Evolutionary conservation across 2,113 vertebrate species (phyloP).

Genomic region (Petrocephalus microphthalmus): DNA sequence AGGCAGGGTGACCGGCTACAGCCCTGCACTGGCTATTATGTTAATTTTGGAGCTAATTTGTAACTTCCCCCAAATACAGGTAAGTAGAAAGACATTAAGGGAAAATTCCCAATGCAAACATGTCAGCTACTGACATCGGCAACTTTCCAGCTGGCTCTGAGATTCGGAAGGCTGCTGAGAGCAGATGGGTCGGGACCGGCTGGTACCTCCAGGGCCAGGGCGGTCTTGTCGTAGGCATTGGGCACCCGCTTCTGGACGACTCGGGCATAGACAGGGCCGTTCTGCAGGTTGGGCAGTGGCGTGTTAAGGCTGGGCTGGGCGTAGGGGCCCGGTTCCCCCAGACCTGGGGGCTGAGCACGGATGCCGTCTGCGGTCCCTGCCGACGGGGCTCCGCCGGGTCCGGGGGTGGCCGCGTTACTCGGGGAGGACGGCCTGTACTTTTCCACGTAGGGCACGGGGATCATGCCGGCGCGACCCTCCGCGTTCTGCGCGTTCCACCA

Average conservation of each 20-base stretch:
- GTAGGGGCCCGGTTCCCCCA: slow-evolving; percentile 93
- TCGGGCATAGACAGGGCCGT: slow-evolving; percentile 94
- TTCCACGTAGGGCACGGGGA: slow-evolving; percentile 97
- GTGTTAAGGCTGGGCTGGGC: slow-evolving; percentile 91
- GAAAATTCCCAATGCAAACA: background rate
- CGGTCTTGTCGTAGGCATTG: slow-evolving; percentile 99
- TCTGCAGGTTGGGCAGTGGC: slow-evolving; percentile 96
- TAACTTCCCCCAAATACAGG: background rate
- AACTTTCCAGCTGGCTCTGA: background rate
- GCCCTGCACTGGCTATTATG: background rate
- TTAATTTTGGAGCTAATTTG: background rate
- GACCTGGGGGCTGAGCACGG: slow-evolving; percentile 64
- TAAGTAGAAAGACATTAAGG: background rate
- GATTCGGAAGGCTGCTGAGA: background rate
- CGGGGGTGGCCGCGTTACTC: slow-evolving; percentile 31
- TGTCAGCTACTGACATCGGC: background rate
- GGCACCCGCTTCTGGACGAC: slow-evolving; percentile 99
- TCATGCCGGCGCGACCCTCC: slow-evolving; percentile 91
- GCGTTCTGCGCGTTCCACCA: slow-evolving; percentile 98
- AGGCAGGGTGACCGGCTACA: background rate
- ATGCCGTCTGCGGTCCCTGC: slow-evolving; percentile 82
- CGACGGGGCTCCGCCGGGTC: slow-evolving; percentile 23
- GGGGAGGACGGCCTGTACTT: slow-evolving; percentile 86
- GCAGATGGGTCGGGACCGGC: background rate
- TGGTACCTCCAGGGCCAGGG: slow-evolving; percentile 94